phyloP scores from a whole-genome alignment of 1,140 invertebrate genomes.

The Harlomillsia oculata region DNA sequence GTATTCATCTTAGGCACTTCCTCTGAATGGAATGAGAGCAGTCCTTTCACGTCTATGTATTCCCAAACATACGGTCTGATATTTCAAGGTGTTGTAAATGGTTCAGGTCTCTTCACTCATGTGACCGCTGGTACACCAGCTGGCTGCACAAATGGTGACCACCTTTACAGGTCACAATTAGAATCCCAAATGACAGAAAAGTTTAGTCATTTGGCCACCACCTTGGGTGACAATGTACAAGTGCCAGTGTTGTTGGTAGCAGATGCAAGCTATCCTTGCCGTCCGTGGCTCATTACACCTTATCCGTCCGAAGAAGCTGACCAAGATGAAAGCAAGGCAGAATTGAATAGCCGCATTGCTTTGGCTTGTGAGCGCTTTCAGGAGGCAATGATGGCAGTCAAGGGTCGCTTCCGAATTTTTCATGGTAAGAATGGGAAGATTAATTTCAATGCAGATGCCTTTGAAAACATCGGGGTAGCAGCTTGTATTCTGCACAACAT shows the following conservation, averaged over 20 bases:
- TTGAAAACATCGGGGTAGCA: slow-evolving; percentile 20
- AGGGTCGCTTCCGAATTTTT: slow-evolving; percentile 23
- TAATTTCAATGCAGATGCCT: slow-evolving; percentile 23
- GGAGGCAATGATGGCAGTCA: slow-evolving; percentile 13
- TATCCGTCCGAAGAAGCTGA: background rate
- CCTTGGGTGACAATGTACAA: background rate
- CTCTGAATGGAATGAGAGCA: slow-evolving; percentile 12
- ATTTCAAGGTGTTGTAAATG: slow-evolving; percentile 26
- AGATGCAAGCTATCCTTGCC: slow-evolving; percentile 1
- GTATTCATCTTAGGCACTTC: slow-evolving; percentile 19
- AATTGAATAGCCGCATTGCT: slow-evolving; percentile 5
- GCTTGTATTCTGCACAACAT: slow-evolving; percentile 30
- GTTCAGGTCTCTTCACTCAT: slow-evolving; percentile 7
- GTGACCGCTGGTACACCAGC: slow-evolving; percentile 9
- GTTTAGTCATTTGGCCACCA: background rate
- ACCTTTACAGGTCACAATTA: slow-evolving; percentile 4
- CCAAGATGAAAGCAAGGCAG: slow-evolving; percentile 2
- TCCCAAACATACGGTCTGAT: slow-evolving; percentile 11
- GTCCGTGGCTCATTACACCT: background rate
- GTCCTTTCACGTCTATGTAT: slow-evolving; percentile 9
- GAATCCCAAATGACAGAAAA: background rate
- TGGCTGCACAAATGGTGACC: slow-evolving; percentile 1
- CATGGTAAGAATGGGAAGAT: slow-evolving; percentile 29
- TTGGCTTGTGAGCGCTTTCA: background rate
- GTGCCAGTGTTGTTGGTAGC: background rate